Evolutionary conservation across 2,888 invertebrate species (phyloP).

Genomic region (Vandiemenella viatica): DNA sequence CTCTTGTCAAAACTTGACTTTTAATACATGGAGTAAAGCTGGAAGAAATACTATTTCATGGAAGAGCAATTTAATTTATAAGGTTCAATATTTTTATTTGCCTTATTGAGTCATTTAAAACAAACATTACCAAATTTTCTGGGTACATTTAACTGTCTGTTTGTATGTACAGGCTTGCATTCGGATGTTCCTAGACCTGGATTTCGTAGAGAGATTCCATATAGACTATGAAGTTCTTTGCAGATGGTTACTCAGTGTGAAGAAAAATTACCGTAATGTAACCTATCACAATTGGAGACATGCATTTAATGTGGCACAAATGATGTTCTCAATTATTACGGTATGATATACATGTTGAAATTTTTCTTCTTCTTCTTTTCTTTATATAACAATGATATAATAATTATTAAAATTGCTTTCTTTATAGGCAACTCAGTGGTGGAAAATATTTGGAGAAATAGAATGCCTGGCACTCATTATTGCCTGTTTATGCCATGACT

Average conservation of each 20-base stretch:
- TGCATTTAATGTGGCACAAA: slow-evolving; percentile 92
- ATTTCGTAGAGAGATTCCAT: slow-evolving; percentile 80
- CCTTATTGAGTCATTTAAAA: too few species aligned
- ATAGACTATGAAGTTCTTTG: slow-evolving; percentile 87
- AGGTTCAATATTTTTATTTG: too few species aligned
- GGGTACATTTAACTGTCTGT: background rate
- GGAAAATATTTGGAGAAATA: slow-evolving; percentile 82
- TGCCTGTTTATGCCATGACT: slow-evolving; percentile 86
- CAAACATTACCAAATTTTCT: background rate
- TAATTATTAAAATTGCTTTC: slow-evolving; percentile 11
- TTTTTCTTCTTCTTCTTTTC: background rate
- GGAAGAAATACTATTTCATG: background rate
- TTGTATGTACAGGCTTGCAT: slow-evolving; percentile 51
- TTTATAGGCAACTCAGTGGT: slow-evolving; percentile 73
- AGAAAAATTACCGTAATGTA: slow-evolving; percentile 88
- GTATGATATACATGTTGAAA: slow-evolving; percentile 36
- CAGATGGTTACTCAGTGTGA: slow-evolving; percentile 79
- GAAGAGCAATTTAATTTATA: background rate
- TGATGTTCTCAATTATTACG: slow-evolving; percentile 91
- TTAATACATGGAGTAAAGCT: too few species aligned
- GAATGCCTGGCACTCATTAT: slow-evolving; percentile 84
- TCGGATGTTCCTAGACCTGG: slow-evolving; percentile 86
- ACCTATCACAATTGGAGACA: slow-evolving; percentile 95
- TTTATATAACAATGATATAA: background rate
- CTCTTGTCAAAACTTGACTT: too few species aligned